These are phyloP conservation scores for Blera fallax DNA, from an alignment of 2,888 invertebrate species.

Conservation along the genomic window DNA sequence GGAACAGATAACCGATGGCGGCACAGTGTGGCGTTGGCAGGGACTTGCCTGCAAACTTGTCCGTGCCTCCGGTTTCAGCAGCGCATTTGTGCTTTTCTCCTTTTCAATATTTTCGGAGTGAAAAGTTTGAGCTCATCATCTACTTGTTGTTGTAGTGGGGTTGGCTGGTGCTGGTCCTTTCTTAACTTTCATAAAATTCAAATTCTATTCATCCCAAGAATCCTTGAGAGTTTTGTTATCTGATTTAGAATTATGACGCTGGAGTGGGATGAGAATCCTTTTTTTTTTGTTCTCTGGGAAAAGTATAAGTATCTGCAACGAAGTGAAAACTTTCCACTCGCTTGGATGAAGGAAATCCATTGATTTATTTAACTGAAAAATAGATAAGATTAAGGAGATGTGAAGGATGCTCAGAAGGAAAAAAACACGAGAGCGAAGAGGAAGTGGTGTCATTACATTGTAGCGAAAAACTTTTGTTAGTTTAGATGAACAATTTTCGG, in stretches of 20 bases:
- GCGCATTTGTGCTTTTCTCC: background rate
- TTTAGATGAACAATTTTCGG: background rate
- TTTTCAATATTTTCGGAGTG: slow-evolving; percentile 7
- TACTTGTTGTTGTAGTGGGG: background rate
- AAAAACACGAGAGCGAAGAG: background rate
- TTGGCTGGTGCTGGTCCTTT: background rate
- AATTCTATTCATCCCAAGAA: slow-evolving; percentile 55
- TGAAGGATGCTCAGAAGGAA: background rate
- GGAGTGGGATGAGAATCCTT: slow-evolving; percentile 5
- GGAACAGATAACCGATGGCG: background rate
- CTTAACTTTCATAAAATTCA: slow-evolving; percentile 52
- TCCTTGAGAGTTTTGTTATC: slow-evolving; percentile 69
- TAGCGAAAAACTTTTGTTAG: background rate
- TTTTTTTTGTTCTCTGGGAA: background rate
- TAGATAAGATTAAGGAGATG: slow-evolving; percentile 51
- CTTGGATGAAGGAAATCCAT: slow-evolving; percentile 53
- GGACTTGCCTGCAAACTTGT: slow-evolving; percentile 10
- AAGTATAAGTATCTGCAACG: slow-evolving; percentile 53
- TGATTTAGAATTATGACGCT: slow-evolving; percentile 58
- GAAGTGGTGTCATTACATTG: background rate
- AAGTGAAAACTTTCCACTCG: slow-evolving; percentile 62
- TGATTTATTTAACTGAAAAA: slow-evolving; percentile 65
- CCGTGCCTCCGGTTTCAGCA: background rate
- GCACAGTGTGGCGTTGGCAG: background rate
- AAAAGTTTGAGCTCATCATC: slow-evolving; percentile 49